These are phyloP conservation scores for Syrista parreyssii DNA, from an alignment of 2,888 invertebrate genomes.

Conservation along the genomic window DNA sequence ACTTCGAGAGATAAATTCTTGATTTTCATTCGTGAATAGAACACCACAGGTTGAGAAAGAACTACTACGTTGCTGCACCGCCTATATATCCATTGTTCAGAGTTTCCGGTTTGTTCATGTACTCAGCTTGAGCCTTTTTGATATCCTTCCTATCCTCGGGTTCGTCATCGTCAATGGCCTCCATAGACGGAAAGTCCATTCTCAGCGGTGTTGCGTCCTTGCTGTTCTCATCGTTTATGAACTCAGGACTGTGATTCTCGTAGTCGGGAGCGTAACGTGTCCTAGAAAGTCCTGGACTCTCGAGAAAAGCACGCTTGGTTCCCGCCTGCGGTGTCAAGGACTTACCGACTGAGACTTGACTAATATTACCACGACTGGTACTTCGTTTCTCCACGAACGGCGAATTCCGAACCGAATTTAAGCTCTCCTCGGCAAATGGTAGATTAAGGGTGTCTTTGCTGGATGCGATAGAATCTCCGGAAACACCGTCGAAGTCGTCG, in stretches of 20 bases:
- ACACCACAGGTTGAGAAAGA: conserved; percentile 14
- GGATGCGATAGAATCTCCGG: conserved; percentile 54
- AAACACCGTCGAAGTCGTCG: conserved; percentile 61
- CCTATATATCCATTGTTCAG: conserved; percentile 62
- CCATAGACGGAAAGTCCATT: conserved; percentile 50
- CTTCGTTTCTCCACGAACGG: conserved; percentile 53
- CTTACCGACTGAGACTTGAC: conserved; percentile 49
- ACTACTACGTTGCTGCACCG: conserved; percentile 53
- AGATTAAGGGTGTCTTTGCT: conserved; percentile 58
- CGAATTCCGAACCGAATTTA: conserved; percentile 56
- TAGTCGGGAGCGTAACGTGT: conserved; percentile 48
- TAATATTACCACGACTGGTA: conserved; percentile 47
- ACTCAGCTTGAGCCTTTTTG: conserved; percentile 39
- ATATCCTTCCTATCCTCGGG: conserved; percentile 34
- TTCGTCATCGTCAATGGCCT: conserved; percentile 41
- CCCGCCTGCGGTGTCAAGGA: conserved; percentile 52
- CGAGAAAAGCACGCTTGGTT: conserved; percentile 34
- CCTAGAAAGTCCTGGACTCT: conserved; percentile 39
- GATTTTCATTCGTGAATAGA: not conserved
- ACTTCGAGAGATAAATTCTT: not conserved
- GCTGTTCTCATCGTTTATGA: conserved; percentile 35
- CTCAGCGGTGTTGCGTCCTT: conserved; percentile 39
- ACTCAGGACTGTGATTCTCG: conserved; percentile 57
- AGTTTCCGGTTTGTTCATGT: conserved; percentile 48
- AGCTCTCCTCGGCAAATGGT: conserved; percentile 59